Evolutionary conservation across 2,888 invertebrate species (phyloP).

Genomic region (Oxytorus armatus): DNA sequence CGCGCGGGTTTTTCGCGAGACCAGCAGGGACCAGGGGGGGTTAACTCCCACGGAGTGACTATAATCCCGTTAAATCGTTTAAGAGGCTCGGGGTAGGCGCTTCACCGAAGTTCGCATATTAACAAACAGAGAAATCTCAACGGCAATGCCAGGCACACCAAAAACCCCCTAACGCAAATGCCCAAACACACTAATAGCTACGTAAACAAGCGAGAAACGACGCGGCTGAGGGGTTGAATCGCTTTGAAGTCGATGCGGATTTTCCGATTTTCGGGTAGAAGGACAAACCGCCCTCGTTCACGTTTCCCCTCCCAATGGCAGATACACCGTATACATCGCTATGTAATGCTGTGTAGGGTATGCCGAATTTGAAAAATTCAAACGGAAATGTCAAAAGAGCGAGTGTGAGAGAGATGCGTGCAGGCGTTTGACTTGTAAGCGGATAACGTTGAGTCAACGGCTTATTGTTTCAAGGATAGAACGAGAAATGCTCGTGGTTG

Average conservation of each 20-base stretch:
- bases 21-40: too few relatives aligned
- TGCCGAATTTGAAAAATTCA: slow-evolving; percentile 74
- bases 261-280: slow-evolving; percentile 62
- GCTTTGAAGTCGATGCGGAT: slow-evolving; percentile 75
- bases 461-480: slow-evolving; percentile 80
- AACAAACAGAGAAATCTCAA: slow-evolving; percentile 55
- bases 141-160: slow-evolving; percentile 21
- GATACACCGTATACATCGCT: slow-evolving; percentile 15
- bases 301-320: slow-evolving; percentile 25
- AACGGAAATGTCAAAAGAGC: slow-evolving; percentile 58
- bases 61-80: slow-evolving; percentile 63
- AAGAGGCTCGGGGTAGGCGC: slow-evolving; percentile 50
- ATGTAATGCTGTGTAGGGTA: slow-evolving; percentile 33
- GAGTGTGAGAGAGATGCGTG: slow-evolving; percentile 48
- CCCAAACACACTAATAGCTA: slow-evolving; percentile 83
- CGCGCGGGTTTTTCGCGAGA: slow-evolving; percentile 27
- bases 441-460: slow-evolving; percentile 84
- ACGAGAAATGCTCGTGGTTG: slow-evolving; percentile 57
- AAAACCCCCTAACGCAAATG: slow-evolving; percentile 70
- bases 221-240: slow-evolving; percentile 55
- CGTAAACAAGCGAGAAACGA: slow-evolving; percentile 77
- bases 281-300: slow-evolving; percentile 37
- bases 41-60: slow-evolving; percentile 24
- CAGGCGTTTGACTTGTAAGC: slow-evolving; percentile 83
- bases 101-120: slow-evolving; percentile 73